A percentile compares a stretch with the other conserved stretches of the same genome.
Conservation (phyloP, 2,888 invertebrate genomes). For the Galerucella pusilla region DNA sequence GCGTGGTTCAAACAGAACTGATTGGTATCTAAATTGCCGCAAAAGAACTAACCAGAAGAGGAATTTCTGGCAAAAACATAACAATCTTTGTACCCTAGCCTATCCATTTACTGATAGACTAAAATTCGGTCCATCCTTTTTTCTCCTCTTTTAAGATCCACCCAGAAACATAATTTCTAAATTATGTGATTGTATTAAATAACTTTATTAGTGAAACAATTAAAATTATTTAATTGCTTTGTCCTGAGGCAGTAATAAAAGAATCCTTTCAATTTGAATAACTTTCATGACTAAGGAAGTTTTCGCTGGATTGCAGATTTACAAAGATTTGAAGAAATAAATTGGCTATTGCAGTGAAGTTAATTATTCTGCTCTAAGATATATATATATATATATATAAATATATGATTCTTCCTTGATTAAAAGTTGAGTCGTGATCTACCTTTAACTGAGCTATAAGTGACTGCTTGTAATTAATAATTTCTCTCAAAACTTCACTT, state of each 20-base stretch:
- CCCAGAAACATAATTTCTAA: not conserved
- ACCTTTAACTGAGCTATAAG: not conserved
- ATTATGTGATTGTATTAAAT: not conserved
- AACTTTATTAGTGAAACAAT: not conserved
- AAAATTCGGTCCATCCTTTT: no score
- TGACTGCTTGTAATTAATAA: no score
- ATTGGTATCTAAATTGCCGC: no score
- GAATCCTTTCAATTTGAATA: conserved; percentile 24
- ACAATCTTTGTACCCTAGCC: no score
- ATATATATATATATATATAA: no score
- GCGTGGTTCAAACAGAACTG: no score
- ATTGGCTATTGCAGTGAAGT: not conserved
- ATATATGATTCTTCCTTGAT: not conserved
- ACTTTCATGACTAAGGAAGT: conserved; percentile 14
- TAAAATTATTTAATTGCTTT: conserved; percentile 7
- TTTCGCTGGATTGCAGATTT: not conserved
- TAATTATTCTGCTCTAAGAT: not conserved
- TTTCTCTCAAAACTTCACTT: no score
- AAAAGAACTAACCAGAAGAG: no score
- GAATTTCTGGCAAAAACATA: no score
- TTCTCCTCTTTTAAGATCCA: no score
- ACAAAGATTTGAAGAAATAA: not conserved
- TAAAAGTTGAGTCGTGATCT: not conserved
- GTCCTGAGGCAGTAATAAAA: conserved; percentile 12
- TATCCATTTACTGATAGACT: no score